These are phyloP conservation scores for Calidris pugnax DNA, from an alignment of 2,113 vertebrate genomes.

Conservation along the genomic window DNA sequence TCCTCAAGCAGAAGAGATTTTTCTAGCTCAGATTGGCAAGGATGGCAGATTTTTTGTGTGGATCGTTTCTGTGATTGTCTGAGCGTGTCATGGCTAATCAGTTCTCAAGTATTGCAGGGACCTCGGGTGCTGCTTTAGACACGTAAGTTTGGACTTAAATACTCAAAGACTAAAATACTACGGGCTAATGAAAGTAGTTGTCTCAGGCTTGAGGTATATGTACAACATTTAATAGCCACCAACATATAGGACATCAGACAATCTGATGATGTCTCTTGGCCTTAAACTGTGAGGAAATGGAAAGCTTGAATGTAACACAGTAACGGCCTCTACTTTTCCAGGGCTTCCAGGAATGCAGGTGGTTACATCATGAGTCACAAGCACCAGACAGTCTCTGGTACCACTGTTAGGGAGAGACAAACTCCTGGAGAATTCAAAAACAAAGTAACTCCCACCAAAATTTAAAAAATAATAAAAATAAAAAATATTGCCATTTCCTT, in stretches of 20 bases:
- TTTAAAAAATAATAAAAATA: neutral
- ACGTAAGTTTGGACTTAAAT: neutral
- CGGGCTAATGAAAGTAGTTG: neutral
- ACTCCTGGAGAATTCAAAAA: neutral
- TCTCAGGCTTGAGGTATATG: neutral
- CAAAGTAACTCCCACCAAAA: neutral
- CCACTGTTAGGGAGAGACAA: neutral
- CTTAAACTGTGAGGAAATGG: neutral
- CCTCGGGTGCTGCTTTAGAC: neutral
- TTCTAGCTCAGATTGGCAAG: neutral
- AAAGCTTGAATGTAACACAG: neutral
- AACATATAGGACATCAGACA: neutral
- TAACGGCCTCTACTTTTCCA: neutral
- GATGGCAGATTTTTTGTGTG: neutral
- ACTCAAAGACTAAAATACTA: neutral
- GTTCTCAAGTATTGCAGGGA: neutral
- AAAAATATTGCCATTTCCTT: neutral
- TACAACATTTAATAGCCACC: neutral
- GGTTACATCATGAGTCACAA: neutral
- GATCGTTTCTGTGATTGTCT: neutral
- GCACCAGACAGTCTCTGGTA: neutral
- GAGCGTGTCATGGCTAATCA: neutral
- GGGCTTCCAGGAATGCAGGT: neutral
- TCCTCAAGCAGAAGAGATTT: neutral
- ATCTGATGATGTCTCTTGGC: neutral